Conservation (phyloP, 2,888 invertebrate species). For the Lapara coniferarum region DNA sequence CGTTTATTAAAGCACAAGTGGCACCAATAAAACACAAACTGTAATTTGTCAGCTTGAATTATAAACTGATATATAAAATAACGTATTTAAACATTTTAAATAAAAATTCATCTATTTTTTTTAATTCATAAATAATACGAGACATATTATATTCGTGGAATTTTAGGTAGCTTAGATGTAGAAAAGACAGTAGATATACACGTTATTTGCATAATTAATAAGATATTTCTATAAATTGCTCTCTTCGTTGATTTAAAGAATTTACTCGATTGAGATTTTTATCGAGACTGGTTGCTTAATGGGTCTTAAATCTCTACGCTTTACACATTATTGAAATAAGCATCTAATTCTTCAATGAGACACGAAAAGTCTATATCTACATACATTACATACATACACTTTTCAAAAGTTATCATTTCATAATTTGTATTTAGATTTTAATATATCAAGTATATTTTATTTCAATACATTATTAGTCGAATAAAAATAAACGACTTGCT, state of each 20-base stretch:
- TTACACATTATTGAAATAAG: background rate
- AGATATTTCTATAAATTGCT: background rate
- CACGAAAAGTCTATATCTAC: no score
- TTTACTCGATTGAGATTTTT: background rate
- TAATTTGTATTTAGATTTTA: no score
- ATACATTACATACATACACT: no score
- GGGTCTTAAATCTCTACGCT: no score
- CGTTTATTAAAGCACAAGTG: no score
- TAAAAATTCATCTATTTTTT: background rate
- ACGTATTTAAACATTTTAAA: no score
- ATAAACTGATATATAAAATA: background rate
- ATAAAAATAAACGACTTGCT: background rate
- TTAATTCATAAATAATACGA: background rate
- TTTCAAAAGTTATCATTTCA: no score
- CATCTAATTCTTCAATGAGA: background rate
- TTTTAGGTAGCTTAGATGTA: background rate
- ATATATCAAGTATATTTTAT: background rate
- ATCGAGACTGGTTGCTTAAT: background rate
- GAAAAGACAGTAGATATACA: background rate
- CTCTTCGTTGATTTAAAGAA: background rate
- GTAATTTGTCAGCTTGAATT: background rate
- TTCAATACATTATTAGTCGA: background rate
- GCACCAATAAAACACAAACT: background rate
- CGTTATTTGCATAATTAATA: conserved; percentile 1
- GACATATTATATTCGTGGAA: background rate